Percentiles rank a stretch among this genome's conserved stretches.
phyloP scores from a whole-genome alignment of 2,888 invertebrate genomes.

The Cerastis leucographa region DNA sequence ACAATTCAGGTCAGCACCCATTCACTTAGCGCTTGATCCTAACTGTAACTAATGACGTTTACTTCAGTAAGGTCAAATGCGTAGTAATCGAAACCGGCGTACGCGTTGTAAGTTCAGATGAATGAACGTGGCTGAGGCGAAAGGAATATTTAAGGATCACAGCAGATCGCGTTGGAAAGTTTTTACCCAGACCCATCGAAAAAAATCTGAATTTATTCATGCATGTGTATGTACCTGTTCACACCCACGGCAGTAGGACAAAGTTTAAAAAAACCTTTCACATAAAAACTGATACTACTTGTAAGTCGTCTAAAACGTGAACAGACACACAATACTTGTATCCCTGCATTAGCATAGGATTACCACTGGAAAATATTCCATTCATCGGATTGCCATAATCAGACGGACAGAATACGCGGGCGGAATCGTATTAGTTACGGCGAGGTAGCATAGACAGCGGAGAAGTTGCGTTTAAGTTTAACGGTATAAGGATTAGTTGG shows the following conservation, averaged over 20 bases:
- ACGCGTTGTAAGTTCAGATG: neutral
- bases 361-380: slow-evolving; percentile 57
- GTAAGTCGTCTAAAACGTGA: slow-evolving; percentile 31
- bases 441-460: slow-evolving; percentile 41
- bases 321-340: slow-evolving; percentile 33
- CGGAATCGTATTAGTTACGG: slow-evolving; percentile 55
- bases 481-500: neutral
- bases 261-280: neutral
- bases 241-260: slow-evolving; percentile 23
- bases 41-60: neutral
- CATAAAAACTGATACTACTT: slow-evolving; percentile 6
- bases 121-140: neutral
- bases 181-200: neutral
- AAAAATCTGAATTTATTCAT: neutral
- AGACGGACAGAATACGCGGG: slow-evolving; percentile 48
- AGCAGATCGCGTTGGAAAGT: neutral
- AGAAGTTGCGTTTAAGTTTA: neutral
- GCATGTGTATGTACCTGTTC: neutral
- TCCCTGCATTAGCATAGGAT: slow-evolving; percentile 46
- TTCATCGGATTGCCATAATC: slow-evolving; percentile 58
- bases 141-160: neutral
- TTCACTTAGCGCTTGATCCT: no score
- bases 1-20: neutral
- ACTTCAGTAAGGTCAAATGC: neutral
- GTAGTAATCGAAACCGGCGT: neutral